Evolutionary conservation across 2,113 vertebrate species (phyloP).

Genomic region (Chionomys nivalis): DNA sequence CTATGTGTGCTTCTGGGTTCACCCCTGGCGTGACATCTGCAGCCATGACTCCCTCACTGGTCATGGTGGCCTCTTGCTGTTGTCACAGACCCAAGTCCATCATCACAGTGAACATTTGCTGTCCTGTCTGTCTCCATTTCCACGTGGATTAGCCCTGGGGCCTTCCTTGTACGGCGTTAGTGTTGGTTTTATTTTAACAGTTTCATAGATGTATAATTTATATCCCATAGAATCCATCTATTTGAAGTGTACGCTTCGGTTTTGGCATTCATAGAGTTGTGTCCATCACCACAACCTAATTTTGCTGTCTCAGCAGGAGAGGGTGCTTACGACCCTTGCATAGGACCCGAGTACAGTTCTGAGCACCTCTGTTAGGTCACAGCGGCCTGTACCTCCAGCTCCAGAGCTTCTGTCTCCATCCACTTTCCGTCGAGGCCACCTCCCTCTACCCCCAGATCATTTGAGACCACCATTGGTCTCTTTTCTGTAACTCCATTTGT

Average conservation of each 20-base stretch:
- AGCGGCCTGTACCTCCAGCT: not conserved
- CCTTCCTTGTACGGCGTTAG: not conserved
- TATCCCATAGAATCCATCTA: not conserved
- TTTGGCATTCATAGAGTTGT: not conserved
- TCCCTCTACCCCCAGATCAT: no score
- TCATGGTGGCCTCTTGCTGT: not conserved
- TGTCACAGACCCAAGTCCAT: not conserved
- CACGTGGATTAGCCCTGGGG: not conserved
- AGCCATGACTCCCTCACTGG: not conserved
- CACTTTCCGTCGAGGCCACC: no score
- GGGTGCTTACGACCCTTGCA: no score
- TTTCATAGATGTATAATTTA: constrained; percentile 27
- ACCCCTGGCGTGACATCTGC: not conserved
- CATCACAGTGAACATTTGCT: not conserved
- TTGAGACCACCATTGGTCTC: not conserved
- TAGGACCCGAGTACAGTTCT: not conserved
- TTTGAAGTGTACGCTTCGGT: not conserved
- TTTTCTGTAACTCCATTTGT: not conserved
- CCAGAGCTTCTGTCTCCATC: not conserved
- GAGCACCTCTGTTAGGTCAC: not conserved
- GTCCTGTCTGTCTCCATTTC: not conserved
- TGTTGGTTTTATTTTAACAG: not conserved
- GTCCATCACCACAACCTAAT: not conserved
- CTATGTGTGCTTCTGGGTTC: not conserved
- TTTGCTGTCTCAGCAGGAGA: not conserved